Percentiles rank a stretch among this genome's conserved stretches.
phyloP scores from a whole-genome alignment of 2,888 invertebrate genomes.

The Epirrita christyi region DNA sequence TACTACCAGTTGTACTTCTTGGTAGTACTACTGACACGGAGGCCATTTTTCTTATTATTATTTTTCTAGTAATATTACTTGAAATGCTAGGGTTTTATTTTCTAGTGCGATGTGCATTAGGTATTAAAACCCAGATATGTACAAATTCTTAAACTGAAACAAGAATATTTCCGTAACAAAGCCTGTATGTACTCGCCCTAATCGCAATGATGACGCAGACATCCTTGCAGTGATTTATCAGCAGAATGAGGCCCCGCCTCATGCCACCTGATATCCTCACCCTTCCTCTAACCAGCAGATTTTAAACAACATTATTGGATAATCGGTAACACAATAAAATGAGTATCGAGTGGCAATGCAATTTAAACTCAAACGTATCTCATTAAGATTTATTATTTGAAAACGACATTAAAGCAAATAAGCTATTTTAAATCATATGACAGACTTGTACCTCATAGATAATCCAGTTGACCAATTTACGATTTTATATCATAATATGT shows the following conservation, averaged over 20 bases:
- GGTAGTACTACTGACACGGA: too few species aligned
- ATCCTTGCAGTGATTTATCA: slow-evolving; percentile 47
- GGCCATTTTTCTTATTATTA: too few species aligned
- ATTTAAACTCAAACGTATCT: slow-evolving; percentile 15
- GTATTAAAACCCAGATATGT: too few species aligned
- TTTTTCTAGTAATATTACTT: too few species aligned
- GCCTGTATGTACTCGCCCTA: slow-evolving; percentile 9
- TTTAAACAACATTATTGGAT: slow-evolving; percentile 20
- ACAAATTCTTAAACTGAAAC: too few species aligned
- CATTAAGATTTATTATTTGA: slow-evolving; percentile 13
- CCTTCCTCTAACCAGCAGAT: slow-evolving; percentile 21
- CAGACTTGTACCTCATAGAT: too few species aligned
- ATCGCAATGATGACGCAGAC: slow-evolving; percentile 22
- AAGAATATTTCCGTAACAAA: background rate
- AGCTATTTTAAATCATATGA: too few species aligned
- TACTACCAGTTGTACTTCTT: too few species aligned
- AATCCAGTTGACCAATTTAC: too few species aligned
- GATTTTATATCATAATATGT: too few species aligned
- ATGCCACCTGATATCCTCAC: slow-evolving; percentile 36
- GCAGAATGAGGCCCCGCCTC: slow-evolving; percentile 39
- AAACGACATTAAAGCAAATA: background rate
- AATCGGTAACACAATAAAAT: slow-evolving; percentile 3
- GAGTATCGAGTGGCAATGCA: slow-evolving; percentile 7
- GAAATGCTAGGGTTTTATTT: too few species aligned
- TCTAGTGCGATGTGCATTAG: too few species aligned